Evolutionary conservation across 2,113 vertebrate genomes (phyloP).

Genomic region (Pterophyllum scalare): DNA sequence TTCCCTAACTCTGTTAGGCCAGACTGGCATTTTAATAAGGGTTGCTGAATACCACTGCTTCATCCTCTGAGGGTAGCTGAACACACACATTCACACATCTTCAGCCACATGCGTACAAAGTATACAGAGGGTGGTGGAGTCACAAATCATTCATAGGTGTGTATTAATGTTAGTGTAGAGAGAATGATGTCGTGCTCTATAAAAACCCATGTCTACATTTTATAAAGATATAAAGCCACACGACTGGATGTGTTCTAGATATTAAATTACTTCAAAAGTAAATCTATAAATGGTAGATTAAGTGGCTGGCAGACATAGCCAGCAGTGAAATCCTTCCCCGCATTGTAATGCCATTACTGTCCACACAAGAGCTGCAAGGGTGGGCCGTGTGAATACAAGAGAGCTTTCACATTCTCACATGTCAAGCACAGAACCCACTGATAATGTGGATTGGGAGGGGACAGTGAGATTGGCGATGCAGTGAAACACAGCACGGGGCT

Average conservation of each 20-base stretch:
- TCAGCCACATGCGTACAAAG: conserved; percentile 53
- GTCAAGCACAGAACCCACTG: conserved; percentile 18
- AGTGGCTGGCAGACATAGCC: conserved; percentile 48
- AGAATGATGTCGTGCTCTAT: background rate
- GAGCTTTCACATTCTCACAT: conserved; percentile 42
- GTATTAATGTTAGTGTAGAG: conserved; percentile 19
- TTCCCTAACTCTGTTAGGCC: conserved; percentile 74
- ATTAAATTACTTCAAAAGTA: conserved; percentile 72
- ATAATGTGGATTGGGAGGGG: background rate
- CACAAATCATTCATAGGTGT: conserved; percentile 41
- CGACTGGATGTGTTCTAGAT: conserved; percentile 43
- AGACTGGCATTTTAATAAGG: conserved; percentile 84
- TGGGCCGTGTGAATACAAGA: conserved; percentile 23
- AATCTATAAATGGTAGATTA: conserved; percentile 77
- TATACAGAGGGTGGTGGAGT: conserved; percentile 32
- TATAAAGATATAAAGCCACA: conserved; percentile 29
- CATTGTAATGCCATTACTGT: conserved; percentile 65
- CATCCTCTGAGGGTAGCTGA: conserved; percentile 69
- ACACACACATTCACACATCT: conserved; percentile 50
- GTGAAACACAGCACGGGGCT: background rate
- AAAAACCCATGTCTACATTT: conserved; percentile 24
- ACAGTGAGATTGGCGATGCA: background rate
- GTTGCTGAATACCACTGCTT: conserved; percentile 82
- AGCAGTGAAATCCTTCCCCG: conserved; percentile 38
- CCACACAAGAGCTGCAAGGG: conserved; percentile 23